These are phyloP conservation scores for Delia radicum DNA, from an alignment of 1,140 invertebrate species.

Conservation along the genomic window DNA sequence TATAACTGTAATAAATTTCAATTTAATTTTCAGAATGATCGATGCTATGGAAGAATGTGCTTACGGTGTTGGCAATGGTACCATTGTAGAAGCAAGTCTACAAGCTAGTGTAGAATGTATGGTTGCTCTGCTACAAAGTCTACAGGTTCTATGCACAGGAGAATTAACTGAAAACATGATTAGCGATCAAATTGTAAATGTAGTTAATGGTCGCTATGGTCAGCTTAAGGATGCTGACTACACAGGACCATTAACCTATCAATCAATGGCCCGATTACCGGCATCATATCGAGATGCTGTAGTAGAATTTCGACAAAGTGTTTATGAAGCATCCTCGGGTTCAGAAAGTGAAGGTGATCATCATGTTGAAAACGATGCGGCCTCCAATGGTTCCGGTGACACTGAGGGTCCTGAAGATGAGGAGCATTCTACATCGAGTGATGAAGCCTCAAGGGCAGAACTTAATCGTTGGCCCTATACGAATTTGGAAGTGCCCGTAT, in stretches of 20 bases:
- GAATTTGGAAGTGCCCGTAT: slow-evolving; percentile 49
- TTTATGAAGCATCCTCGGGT: slow-evolving; percentile 61
- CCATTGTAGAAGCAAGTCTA: slow-evolving; percentile 68
- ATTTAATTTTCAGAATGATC: slow-evolving; percentile 67
- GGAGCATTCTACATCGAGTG: slow-evolving; percentile 50
- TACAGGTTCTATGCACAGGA: slow-evolving; percentile 77
- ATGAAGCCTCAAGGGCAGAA: slow-evolving; percentile 50
- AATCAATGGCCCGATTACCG: slow-evolving; percentile 76
- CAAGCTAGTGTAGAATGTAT: slow-evolving; percentile 82
- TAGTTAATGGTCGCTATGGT: slow-evolving; percentile 72
- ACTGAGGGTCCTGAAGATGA: slow-evolving; percentile 71
- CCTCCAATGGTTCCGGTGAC: slow-evolving; percentile 67
- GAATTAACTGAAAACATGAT: slow-evolving; percentile 63
- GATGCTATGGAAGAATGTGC: slow-evolving; percentile 87
- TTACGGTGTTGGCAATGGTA: slow-evolving; percentile 62
- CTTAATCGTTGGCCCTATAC: slow-evolving; percentile 52
- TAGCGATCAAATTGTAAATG: slow-evolving; percentile 57
- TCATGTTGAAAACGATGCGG: slow-evolving; percentile 55
- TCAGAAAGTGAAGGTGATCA: slow-evolving; percentile 60
- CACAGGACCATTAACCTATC: slow-evolving; percentile 78
- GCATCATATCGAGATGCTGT: slow-evolving; percentile 69
- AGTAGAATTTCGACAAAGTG: slow-evolving; percentile 60
- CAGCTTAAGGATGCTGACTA: slow-evolving; percentile 79
- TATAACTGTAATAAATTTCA: too few species aligned
- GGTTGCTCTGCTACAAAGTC: slow-evolving; percentile 75